Conservation (phyloP, 1,140 invertebrate species). For the Uloborus diversus region DNA sequence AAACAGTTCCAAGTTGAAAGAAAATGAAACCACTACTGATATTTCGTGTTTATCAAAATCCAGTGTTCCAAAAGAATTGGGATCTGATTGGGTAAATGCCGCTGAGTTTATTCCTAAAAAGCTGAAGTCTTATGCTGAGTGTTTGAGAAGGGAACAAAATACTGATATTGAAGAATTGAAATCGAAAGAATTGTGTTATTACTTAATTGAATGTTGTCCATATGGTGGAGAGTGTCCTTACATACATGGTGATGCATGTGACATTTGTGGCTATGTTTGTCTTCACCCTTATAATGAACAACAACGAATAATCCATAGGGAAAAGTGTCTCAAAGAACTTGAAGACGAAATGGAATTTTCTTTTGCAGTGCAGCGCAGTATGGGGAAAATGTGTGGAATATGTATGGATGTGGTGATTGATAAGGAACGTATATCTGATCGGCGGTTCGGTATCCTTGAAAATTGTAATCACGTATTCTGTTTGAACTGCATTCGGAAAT, state of each 20-base stretch:
- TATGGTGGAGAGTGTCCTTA: slow-evolving; percentile 76
- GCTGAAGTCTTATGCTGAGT: slow-evolving; percentile 37
- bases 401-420: slow-evolving; percentile 86
- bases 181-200: too few species aligned
- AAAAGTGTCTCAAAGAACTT: slow-evolving; percentile 80
- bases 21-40: too few species aligned
- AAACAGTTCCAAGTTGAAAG: too few species aligned
- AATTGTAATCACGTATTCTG: too few species aligned
- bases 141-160: too few species aligned
- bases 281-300: slow-evolving; percentile 79
- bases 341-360: slow-evolving; percentile 87
- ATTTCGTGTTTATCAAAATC: too few species aligned
- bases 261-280: slow-evolving; percentile 77
- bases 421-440: slow-evolving; percentile 73
- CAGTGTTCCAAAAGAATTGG: slow-evolving; percentile 31
- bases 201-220: slow-evolving; percentile 70
- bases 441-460: too few species aligned
- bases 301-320: slow-evolving; percentile 63
- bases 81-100: slow-evolving; percentile 72
- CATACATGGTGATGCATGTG: slow-evolving; percentile 81
- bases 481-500: too few species aligned
- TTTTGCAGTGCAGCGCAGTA: slow-evolving; percentile 82
- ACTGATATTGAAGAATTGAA: too few species aligned
- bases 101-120: slow-evolving; percentile 75
- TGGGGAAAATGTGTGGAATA: slow-evolving; percentile 85